Evolutionary conservation across 2,888 invertebrate species (phyloP), one percentile per base, ranked within the genome.

Genomic region (Sclerodermus sp.): DNA sequence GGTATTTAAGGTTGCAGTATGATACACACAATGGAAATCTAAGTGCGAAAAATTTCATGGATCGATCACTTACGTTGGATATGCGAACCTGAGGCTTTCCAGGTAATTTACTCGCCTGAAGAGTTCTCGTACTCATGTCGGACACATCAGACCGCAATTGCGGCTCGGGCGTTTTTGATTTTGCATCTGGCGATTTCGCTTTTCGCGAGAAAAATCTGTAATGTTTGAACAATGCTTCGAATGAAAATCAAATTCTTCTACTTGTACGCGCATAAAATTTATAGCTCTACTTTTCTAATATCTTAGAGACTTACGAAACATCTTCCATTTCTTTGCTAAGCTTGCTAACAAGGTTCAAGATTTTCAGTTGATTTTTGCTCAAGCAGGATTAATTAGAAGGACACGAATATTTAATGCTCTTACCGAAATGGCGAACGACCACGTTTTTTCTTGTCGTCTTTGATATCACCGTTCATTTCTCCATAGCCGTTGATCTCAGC

Each of bases 401-500:
- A 8, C 3, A 8, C 23, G 8, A 23, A 23, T 23, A 42, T 42
- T 45, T 5, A 18, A n/a, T n/a, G 53, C 31, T 69, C 78, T 80
- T 76, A 90, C 87, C 90, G 90, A 79, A 97, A 96, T 14, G 96
- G 95, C 34, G 95, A 95, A 59, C 94, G 85, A 45, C 94, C 93
- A 9, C 95, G 82, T 71, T 88, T 86, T 77, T 90, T 88, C 73
- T 90, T 88, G 52, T 88, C 84, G 64, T 87, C 84, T 63, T 88
- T 85, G 6, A 84, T 83, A 45, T 87, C 87, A 0, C 82, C 80
- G 23, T 82, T 80, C 67, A 80, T 79, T 8, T 87, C 83, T 36
- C 87, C 85, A 70, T 87, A 86, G 10, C 87, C 84, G 4, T 87
- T 85, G 81, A 91, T 85, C 67, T 93, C 90, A 1, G 88, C 81